Percentiles rank a stretch among this genome's conserved stretches.
Conservation (phyloP, 1,140 invertebrate species). For the Triops longicaudatus region DNA sequence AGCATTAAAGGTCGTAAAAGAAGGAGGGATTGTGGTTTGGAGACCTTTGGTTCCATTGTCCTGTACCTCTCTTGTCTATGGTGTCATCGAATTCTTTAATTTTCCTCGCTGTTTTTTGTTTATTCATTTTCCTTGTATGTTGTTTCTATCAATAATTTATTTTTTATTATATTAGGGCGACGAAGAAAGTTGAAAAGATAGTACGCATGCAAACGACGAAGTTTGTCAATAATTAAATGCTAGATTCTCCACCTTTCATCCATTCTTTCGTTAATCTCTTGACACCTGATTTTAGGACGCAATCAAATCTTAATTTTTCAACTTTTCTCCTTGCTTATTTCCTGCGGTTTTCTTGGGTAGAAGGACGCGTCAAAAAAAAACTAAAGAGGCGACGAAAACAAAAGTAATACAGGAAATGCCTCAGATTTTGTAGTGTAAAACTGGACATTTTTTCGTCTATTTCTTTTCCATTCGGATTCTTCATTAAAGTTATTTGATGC, state of each 20-base stretch:
- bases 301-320: not conserved
- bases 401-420: too few relatives aligned
- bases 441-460: too few relatives aligned
- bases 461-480: too few relatives aligned
- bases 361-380: too few relatives aligned
- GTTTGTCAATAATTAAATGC: not conserved
- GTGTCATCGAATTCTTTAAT: not conserved
- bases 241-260: not conserved
- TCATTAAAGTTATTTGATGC: too few relatives aligned
- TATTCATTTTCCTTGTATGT: not conserved
- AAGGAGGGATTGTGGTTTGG: not conserved
- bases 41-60: not conserved
- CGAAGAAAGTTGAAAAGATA: not conserved
- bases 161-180: not conserved
- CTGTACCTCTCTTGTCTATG: not conserved
- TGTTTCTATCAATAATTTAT: not conserved
- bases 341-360: too few relatives aligned
- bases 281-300: not conserved
- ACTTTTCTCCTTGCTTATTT: not conserved
- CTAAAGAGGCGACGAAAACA: too few relatives aligned
- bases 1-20: constrained; percentile 1
- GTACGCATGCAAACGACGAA: not conserved
- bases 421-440: too few relatives aligned
- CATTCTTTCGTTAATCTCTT: too few relatives aligned
- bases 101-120: not conserved